These are phyloP conservation scores for Murina feae DNA, from an alignment of 2,113 vertebrate species.

Conservation along the genomic window DNA sequence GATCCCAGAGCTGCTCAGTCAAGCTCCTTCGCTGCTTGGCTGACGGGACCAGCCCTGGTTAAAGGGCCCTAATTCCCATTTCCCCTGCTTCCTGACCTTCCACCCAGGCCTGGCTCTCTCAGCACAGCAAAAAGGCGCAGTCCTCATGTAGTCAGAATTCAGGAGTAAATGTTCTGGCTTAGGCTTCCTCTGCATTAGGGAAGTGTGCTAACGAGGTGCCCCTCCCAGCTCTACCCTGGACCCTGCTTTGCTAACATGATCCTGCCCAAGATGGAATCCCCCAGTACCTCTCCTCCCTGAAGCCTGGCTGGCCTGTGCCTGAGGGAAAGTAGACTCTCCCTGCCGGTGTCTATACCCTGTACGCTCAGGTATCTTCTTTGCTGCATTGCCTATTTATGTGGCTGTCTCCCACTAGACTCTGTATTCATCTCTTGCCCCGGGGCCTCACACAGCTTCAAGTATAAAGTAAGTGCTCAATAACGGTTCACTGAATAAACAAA, in stretches of 20 bases:
- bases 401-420: neutral
- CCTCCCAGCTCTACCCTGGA: neutral
- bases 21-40: neutral
- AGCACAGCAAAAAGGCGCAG: neutral
- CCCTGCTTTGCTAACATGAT: neutral
- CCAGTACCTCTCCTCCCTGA: neutral
- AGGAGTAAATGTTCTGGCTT: neutral
- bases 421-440: neutral
- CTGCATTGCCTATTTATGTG: neutral
- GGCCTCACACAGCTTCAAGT: neutral
- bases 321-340: neutral
- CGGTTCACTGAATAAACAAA: neutral
- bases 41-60: neutral
- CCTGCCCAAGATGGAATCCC: neutral
- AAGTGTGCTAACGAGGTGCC: neutral
- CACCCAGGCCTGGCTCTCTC: neutral
- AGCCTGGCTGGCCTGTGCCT: neutral
- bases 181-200: neutral
- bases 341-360: neutral
- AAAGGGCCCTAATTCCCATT: neutral
- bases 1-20: neutral
- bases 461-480: constrained; percentile 10
- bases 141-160: neutral
- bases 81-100: neutral
- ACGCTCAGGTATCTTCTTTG: neutral